phyloP scores from a whole-genome alignment of 2,888 invertebrate genomes.

The Cryptophagus acutangulus region DNA sequence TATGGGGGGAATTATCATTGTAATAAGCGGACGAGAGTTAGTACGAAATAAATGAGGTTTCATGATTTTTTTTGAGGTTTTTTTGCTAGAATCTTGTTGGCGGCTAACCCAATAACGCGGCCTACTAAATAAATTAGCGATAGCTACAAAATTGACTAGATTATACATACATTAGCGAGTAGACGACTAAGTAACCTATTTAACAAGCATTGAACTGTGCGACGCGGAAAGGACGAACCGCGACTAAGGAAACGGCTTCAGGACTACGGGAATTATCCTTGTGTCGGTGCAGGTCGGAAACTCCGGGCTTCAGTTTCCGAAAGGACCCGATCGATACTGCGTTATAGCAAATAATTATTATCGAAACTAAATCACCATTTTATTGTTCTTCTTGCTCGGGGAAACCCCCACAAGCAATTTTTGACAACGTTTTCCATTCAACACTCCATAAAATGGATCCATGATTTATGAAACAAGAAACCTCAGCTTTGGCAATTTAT shows the following conservation, averaged over 20 bases:
- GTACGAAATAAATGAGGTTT: not conserved
- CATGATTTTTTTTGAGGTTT: not conserved
- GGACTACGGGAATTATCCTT: conserved; percentile 11
- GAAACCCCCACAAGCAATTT: conserved; percentile 1
- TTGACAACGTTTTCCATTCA: no score
- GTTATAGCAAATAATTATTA: conserved; percentile 19
- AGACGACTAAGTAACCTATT: no score
- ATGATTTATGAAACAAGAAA: no score
- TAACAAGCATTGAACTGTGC: no score
- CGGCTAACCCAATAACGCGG: no score
- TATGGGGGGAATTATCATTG: not conserved
- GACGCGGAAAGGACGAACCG: no score
- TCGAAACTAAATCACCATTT: conserved; percentile 16
- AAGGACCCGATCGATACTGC: conserved; percentile 43
- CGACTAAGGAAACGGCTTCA: conserved; percentile 9
- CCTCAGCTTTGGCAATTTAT: no score
- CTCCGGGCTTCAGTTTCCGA: conserved; percentile 39
- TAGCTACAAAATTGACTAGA: no score
- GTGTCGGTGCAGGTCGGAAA: conserved; percentile 33
- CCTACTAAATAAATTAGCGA: no score
- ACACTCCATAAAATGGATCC: no score
- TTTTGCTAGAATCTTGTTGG: no score
- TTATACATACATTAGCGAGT: no score
- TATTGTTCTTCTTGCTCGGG: not conserved
- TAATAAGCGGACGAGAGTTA: not conserved